Conservation (phyloP, 2,113 vertebrate species). For the Bos indicus region DNA sequence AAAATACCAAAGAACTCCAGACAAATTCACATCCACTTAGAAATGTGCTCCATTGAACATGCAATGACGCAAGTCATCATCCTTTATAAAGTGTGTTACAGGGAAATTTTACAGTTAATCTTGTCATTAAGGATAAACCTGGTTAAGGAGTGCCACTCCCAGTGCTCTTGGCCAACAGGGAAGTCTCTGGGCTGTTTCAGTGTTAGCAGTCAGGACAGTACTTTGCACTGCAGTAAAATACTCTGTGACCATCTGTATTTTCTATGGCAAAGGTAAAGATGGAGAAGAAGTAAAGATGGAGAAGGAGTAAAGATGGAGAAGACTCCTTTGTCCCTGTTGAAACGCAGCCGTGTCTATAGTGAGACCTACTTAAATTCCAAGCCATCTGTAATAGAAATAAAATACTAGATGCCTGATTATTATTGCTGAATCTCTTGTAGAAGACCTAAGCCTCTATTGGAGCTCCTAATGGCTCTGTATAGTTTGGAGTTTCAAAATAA, state of each 20-base stretch:
- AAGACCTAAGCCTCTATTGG: neutral
- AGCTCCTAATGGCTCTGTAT: neutral
- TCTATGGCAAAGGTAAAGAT: neutral
- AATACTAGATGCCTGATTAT: neutral
- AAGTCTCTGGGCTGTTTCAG: neutral
- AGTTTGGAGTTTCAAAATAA: neutral
- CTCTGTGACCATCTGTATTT: neutral
- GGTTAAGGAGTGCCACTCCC: neutral
- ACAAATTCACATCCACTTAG: neutral
- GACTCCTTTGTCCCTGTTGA: neutral
- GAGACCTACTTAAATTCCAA: neutral
- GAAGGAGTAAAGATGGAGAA: neutral
- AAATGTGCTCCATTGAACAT: neutral
- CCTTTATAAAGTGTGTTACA: neutral
- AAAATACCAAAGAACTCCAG: neutral
- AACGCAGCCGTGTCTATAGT: neutral
- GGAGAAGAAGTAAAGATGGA: neutral
- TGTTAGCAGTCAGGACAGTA: neutral
- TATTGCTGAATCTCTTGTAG: neutral
- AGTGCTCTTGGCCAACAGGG: neutral
- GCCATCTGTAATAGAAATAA: neutral
- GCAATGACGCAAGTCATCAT: neutral
- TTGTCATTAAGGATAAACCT: neutral
- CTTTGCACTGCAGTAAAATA: neutral
- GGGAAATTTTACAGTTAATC: neutral